Conservation (phyloP, 2,888 invertebrate species). For the Ormyrus pomaceus region DNA sequence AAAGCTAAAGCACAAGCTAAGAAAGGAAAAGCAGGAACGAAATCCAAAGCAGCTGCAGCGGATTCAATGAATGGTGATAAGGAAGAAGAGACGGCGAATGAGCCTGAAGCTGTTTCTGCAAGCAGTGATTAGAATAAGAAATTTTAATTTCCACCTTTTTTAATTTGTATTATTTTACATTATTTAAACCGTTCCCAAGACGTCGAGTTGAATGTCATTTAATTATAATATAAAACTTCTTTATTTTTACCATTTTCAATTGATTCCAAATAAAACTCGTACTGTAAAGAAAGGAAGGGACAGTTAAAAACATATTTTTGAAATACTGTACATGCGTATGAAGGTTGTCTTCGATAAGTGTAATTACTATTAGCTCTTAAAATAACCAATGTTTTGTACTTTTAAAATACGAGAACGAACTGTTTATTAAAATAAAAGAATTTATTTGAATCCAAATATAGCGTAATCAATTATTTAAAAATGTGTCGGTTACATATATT, state of each 20-base stretch:
- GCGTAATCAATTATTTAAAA: neutral
- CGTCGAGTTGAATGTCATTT: conserved; percentile 47
- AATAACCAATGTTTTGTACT: conserved; percentile 55
- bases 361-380: conserved; percentile 52
- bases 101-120: conserved; percentile 39
- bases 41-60: conserved; percentile 37
- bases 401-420: conserved; percentile 54
- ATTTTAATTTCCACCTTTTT: conserved; percentile 51
- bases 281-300: conserved; percentile 48
- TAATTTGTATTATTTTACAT: conserved; percentile 55
- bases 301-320: conserved; percentile 53
- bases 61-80: conserved; percentile 45
- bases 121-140: conserved; percentile 47
- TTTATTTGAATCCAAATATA: conserved; percentile 52
- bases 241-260: conserved; percentile 49
- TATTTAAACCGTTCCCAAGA: conserved; percentile 49
- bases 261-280: conserved; percentile 38
- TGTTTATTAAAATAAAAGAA: conserved; percentile 56
- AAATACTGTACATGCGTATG: conserved; percentile 55
- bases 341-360: conserved; percentile 51
- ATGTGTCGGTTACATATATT: too few relatives aligned
- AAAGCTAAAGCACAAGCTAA: conserved; percentile 51
- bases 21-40: conserved; percentile 49
- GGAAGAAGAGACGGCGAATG: conserved; percentile 40
- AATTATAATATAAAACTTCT: conserved; percentile 44